Percentiles rank a stretch among this genome's conserved stretches.
These are phyloP conservation scores for Maniola hyperantus DNA, from an alignment of 2,888 invertebrate genomes.

Conservation along the genomic window DNA sequence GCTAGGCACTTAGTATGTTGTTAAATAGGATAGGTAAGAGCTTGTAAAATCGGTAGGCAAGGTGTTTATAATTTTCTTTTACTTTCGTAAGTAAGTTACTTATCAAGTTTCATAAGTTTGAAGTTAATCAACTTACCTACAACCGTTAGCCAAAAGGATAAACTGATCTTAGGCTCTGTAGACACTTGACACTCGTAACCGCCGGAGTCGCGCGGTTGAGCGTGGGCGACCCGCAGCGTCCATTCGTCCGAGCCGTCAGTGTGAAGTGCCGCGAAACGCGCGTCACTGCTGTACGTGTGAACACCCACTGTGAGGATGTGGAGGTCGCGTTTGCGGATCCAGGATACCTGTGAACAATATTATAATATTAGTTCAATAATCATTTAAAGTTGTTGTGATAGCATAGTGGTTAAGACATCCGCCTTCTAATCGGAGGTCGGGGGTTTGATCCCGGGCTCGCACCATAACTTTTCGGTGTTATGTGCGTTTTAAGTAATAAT, in stretches of 20 bases:
- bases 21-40: background rate
- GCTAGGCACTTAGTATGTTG: too few relatives aligned
- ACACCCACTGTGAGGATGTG: conserved; percentile 87
- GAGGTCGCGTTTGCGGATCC: conserved; percentile 93
- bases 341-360: conserved; percentile 86
- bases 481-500: too few relatives aligned
- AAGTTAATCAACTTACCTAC: conserved; percentile 83
- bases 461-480: too few relatives aligned
- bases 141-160: conserved; percentile 88
- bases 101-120: background rate
- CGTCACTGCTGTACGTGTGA: conserved; percentile 86
- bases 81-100: too few relatives aligned
- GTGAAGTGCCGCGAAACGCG: conserved; percentile 85
- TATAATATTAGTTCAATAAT: background rate
- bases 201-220: conserved; percentile 91
- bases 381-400: too few relatives aligned
- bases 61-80: too few relatives aligned
- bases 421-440: too few relatives aligned
- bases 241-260: conserved; percentile 85
- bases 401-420: too few relatives aligned
- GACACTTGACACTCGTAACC: conserved; percentile 96
- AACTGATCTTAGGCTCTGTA: conserved; percentile 95
- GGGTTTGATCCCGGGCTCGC: too few relatives aligned
- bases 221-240: conserved; percentile 82
- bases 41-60: background rate